Evolutionary conservation across 2,797 vertebrate genomes (phyloP).

Genomic region (Otolemur crassicaudatus): DNA sequence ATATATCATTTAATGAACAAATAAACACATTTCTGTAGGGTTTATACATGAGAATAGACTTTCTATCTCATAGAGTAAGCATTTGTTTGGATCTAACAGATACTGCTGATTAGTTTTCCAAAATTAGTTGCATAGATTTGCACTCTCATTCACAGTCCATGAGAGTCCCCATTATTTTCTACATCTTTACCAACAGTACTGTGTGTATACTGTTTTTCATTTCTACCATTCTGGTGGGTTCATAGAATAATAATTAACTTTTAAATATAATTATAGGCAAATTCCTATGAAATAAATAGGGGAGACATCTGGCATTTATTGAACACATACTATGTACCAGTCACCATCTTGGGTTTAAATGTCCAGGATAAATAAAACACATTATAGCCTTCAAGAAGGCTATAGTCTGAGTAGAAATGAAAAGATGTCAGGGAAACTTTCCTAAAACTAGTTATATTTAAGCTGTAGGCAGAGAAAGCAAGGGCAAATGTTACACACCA

Average conservation of each 20-base stretch:
- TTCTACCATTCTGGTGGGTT: background rate
- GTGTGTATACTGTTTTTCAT: background rate
- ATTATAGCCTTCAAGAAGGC: background rate
- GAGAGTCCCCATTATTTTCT: background rate
- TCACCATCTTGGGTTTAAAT: background rate
- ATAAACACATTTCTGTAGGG: background rate
- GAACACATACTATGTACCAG: background rate
- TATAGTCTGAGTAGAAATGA: background rate
- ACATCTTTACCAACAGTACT: background rate
- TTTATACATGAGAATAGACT: background rate
- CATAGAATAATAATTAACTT: background rate
- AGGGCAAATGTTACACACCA: background rate
- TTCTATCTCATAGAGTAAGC: background rate
- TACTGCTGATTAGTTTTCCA: background rate
- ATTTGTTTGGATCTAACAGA: background rate
- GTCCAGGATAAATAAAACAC: background rate
- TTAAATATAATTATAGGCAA: background rate
- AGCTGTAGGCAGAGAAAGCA: background rate
- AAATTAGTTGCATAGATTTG: background rate
- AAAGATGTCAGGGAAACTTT: background rate
- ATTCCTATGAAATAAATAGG: background rate
- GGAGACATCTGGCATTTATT: background rate
- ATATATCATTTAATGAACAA: background rate
- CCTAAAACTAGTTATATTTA: background rate
- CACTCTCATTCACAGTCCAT: background rate